phyloP scores from a whole-genome alignment of 2,797 vertebrate species.

The Myoxocephalus aenaeus region DNA sequence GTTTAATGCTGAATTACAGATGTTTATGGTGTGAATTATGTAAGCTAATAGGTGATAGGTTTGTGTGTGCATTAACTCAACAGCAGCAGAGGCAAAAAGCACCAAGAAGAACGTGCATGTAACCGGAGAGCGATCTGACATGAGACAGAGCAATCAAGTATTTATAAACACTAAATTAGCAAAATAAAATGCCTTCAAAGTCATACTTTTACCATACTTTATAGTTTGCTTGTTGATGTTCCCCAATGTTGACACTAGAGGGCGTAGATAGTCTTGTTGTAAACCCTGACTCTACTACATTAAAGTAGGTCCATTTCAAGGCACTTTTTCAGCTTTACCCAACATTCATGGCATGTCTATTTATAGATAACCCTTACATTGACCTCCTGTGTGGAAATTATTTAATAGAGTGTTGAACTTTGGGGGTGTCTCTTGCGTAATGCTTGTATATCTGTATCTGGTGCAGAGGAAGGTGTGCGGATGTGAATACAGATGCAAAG shows the following conservation, averaged over 20 bases:
- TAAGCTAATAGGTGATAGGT: not conserved
- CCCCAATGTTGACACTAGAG: conserved; percentile 69
- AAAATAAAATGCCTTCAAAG: not conserved
- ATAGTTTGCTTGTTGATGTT: conserved; percentile 7
- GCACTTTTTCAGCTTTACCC: not conserved
- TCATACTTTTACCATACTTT: not conserved
- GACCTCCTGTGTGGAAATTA: conserved; percentile 27
- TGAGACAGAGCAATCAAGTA: not conserved
- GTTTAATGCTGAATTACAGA: not conserved
- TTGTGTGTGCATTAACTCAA: not conserved
- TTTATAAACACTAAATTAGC: not conserved
- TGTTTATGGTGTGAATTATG: not conserved
- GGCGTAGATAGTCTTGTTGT: conserved; percentile 53
- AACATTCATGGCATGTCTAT: conserved; percentile 25
- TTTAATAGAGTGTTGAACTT: conserved; percentile 17
- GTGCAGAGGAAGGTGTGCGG: conserved; percentile 9
- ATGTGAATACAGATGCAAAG: conserved; percentile 57
- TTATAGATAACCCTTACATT: conserved; percentile 20
- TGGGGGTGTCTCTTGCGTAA: conserved; percentile 30
- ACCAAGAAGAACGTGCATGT: not conserved
- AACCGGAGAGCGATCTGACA: not conserved
- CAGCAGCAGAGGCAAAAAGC: not conserved
- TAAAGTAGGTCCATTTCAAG: conserved; percentile 4
- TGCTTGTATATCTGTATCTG: conserved; percentile 11
- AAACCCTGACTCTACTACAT: not conserved